A percentile compares a stretch with the other conserved stretches of the same genome.
Conservation (phyloP, 2,888 invertebrate genomes). For the Epinotia demarniana region DNA sequence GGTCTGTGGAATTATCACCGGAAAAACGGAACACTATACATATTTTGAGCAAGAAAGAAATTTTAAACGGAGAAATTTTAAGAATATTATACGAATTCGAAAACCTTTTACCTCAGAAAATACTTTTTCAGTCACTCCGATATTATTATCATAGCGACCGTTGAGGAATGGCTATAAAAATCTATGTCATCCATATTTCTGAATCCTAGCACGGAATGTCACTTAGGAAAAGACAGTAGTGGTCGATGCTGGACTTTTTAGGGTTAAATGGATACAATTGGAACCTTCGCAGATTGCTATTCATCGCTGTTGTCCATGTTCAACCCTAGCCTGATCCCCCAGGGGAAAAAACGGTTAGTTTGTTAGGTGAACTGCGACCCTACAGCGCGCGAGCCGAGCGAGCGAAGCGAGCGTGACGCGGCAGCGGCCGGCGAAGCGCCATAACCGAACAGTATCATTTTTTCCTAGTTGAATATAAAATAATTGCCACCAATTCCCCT, state of each 20-base stretch:
- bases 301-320: no score
- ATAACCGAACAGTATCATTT: no score
- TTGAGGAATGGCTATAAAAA: conserved; percentile 24
- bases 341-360: no score
- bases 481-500: no score
- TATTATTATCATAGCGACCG: not conserved
- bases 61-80: not conserved
- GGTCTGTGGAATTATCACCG: no score
- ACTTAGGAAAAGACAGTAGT: conserved; percentile 42
- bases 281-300: not conserved
- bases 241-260: conserved; percentile 36
- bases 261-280: conserved; percentile 5
- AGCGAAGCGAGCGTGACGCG: no score
- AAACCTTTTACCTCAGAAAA: not conserved
- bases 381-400: no score
- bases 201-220: conserved; percentile 27
- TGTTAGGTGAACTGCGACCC: no score
- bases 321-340: no score
- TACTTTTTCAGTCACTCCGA: not conserved
- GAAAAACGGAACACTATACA: no score
- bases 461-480: no score
- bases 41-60: not conserved
- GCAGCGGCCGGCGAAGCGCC: no score
- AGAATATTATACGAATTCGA: not conserved
- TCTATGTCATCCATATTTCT: conserved; percentile 36